A percentile compares a stretch with the other conserved stretches of the same genome.
Evolutionary conservation across 2,888 invertebrate genomes (phyloP).

Genomic region (Eupelmus urozonus): DNA sequence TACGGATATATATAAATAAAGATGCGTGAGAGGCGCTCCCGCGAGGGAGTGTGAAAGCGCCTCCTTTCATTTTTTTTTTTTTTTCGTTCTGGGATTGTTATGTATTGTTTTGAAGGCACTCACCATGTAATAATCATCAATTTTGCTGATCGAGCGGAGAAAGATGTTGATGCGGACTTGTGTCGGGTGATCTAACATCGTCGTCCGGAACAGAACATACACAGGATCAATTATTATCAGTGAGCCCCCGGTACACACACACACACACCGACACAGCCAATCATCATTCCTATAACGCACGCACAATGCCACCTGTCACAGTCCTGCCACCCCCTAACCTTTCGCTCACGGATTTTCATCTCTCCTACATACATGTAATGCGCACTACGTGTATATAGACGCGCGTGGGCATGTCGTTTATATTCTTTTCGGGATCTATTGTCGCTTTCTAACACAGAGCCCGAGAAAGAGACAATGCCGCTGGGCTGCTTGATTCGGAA

Average conservation of each 20-base stretch:
- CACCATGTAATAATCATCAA: conserved; percentile 99
- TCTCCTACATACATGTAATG: neutral
- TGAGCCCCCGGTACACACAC: conserved; percentile 10
- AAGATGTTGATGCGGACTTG: conserved; percentile 95
- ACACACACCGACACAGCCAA: no score
- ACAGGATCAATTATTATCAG: conserved; percentile 72
- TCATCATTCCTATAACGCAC: neutral
- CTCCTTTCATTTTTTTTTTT: no score
- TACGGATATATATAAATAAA: conserved; percentile 5
- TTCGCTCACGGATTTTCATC: neutral
- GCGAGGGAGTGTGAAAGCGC: no score
- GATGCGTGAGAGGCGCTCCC: no score
- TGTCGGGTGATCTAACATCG: conserved; percentile 88
- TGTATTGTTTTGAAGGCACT: conserved; percentile 79
- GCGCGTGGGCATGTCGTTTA: neutral
- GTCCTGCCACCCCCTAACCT: neutral
- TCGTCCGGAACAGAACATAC: conserved; percentile 77
- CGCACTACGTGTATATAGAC: neutral
- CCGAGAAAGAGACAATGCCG: no score
- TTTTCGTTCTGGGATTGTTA: neutral
- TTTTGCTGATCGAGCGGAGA: conserved; percentile 98
- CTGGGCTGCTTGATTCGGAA: neutral
- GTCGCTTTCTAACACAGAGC: no score
- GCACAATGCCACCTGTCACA: no score
- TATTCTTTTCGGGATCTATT: no score